phyloP scores from a whole-genome alignment of 1,140 invertebrate genomes.

The Globodera rostochiensis region DNA sequence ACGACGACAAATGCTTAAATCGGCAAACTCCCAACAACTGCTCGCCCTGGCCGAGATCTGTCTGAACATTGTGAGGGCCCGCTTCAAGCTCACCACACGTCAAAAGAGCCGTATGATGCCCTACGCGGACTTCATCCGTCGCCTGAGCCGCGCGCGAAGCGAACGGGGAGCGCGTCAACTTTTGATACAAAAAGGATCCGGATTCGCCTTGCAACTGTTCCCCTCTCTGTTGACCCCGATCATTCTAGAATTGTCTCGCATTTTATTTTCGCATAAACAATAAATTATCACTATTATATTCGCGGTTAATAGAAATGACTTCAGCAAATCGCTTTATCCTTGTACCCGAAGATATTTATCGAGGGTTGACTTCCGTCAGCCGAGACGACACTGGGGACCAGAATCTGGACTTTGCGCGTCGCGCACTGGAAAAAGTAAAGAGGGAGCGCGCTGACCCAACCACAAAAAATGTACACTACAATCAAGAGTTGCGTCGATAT shows the following conservation, averaged over 20 bases:
- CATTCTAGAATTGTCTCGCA: conserved; percentile 5
- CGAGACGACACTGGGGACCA: not conserved
- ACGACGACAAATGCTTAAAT: not conserved
- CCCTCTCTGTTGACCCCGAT: conserved; percentile 18
- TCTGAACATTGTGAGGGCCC: conserved; percentile 17
- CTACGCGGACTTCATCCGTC: conserved; percentile 8
- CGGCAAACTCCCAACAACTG: conserved; percentile 1
- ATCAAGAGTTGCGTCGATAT: conserved; percentile 13
- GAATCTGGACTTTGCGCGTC: not conserved
- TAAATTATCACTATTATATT: too few relatives aligned
- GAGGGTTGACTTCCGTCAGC: not conserved
- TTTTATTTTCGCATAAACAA: too few relatives aligned
- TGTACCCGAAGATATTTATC: conserved; percentile 35
- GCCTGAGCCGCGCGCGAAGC: not conserved
- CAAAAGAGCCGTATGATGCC: conserved; percentile 13
- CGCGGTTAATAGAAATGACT: not conserved
- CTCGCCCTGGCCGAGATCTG: conserved; percentile 19
- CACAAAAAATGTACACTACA: conserved; percentile 16
- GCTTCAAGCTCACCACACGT: not conserved
- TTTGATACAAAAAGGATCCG: conserved; percentile 15
- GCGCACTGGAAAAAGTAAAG: not conserved
- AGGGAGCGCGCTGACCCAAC: not conserved
- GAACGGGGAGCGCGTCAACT: not conserved
- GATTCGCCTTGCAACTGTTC: not conserved
- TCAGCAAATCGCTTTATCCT: conserved; percentile 24